Conservation (phyloP, 2,888 invertebrate genomes). For the Macaria liturata region DNA sequence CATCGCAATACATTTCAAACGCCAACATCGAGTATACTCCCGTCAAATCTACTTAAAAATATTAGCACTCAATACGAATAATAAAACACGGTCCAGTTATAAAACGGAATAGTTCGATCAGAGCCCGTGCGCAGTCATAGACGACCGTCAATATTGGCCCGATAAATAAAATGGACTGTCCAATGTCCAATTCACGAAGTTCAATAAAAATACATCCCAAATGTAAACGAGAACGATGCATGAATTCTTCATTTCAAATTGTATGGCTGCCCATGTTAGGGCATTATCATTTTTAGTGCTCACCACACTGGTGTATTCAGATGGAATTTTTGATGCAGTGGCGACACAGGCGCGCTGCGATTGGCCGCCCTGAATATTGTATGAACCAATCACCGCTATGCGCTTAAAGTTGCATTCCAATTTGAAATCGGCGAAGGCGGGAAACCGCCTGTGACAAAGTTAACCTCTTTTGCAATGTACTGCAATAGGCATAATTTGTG, state of each 20-base stretch:
- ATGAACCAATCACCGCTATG: constrained; percentile 80
- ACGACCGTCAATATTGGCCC: constrained; percentile 42
- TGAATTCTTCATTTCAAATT: constrained; percentile 83
- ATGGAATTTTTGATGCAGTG: constrained; percentile 84
- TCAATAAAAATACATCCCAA: constrained; percentile 77
- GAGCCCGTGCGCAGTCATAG: constrained; percentile 41
- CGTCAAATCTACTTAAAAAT: not conserved
- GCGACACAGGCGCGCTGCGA: constrained; percentile 79
- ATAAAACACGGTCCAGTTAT: constrained; percentile 25
- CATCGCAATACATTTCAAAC: too few relatives aligned
- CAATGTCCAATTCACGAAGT: constrained; percentile 61
- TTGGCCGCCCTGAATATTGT: constrained; percentile 81
- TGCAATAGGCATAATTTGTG: constrained; percentile 63
- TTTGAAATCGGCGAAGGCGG: constrained; percentile 79
- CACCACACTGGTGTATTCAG: constrained; percentile 82
- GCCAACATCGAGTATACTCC: not conserved
- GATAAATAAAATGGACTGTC: constrained; percentile 74
- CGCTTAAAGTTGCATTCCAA: constrained; percentile 81
- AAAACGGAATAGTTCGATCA: constrained; percentile 44
- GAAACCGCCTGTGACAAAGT: constrained; percentile 68
- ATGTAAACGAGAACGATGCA: constrained; percentile 74
- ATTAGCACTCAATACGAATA: constrained; percentile 16
- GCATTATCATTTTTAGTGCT: constrained; percentile 84
- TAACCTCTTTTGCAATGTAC: constrained; percentile 65
- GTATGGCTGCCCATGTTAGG: constrained; percentile 78